Base-by-base conservation (phyloP, 2,888 invertebrate species). In the Anodontia alba region DNA sequence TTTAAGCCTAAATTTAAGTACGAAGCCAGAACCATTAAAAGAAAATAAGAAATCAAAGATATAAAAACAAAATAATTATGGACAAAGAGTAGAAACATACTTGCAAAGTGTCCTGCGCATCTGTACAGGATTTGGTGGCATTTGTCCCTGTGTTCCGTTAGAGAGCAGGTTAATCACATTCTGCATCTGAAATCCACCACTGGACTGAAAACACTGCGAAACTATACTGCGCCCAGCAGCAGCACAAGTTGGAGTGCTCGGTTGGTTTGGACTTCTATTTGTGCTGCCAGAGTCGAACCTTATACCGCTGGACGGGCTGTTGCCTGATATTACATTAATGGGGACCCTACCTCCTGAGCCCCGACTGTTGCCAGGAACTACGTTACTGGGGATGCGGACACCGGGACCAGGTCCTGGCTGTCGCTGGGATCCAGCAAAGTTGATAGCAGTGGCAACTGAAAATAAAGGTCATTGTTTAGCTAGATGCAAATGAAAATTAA, bases 151-250 rank as follows among this genome's bases (percentile, higher is more conserved):
- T 12, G 80, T 66, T 8, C 84, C 84, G 51, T 81, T 79, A 0
- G 84, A 84, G 20, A 84, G 51, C 20, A 84, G 31, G 0, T 80
- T 74, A 8, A 84, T 51, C 17, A 84, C 76, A 49, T 57, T 62
- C 75, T 81, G 84, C 84, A 84, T 84, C 54, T 77, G 81, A 29
- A 77, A 77, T 2, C 81, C 81, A 12, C 84, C 81, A 73, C 82
- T 82, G 12, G 76, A 68, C 81, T 80, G 75, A 69, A 82, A 82
- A 67, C 84, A 84, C 49, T 75, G 77, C 15, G 80, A 26, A 0
- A 83, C 77, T 12, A 78, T 78, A 29, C 62, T 76, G 12, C 83
- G 72, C 0, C 85, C 82, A 0, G 82, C 62, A 0, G 69, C 15
- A 5, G 83, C 73, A 42, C 83, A 82, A 31, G 68, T 68, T 42